These are phyloP conservation scores for Zaprionus ghesquierei DNA, from an alignment of 1,140 invertebrate species.

Conservation along the genomic window DNA sequence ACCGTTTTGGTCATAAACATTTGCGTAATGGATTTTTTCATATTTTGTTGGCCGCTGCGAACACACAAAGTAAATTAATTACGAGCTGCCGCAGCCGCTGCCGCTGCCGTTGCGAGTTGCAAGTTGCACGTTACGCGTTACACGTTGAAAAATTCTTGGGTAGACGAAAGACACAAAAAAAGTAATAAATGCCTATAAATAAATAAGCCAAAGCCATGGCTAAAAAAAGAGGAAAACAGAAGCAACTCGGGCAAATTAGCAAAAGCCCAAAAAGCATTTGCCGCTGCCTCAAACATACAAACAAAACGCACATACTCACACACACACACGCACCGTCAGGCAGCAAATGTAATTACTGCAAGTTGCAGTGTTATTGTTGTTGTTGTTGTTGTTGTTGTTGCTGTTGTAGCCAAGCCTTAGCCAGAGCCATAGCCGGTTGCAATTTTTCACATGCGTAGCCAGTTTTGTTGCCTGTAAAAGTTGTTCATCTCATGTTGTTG, in stretches of 20 bases:
- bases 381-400: constrained; percentile 46
- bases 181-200: constrained; percentile 76
- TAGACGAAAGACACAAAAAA: constrained; percentile 25
- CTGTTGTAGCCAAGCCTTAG: constrained; percentile 5
- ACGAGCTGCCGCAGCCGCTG: constrained; percentile 59
- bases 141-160: constrained; percentile 39
- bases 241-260: constrained; percentile 73
- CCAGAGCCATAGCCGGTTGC: constrained; percentile 50
- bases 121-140: constrained; percentile 23
- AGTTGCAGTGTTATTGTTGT: constrained; percentile 21
- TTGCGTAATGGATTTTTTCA: constrained; percentile 80
- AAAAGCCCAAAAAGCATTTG: constrained; percentile 67
- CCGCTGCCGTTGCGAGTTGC: constrained; percentile 50
- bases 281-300: constrained; percentile 42
- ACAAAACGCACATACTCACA: constrained; percentile 42
- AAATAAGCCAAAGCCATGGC: constrained; percentile 56
- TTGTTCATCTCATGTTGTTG: constrained; percentile 59
- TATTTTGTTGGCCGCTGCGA: constrained; percentile 73
- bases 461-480: constrained; percentile 73
- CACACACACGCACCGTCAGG: background rate
- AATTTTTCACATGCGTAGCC: constrained; percentile 79
- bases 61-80: constrained; percentile 82
- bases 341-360: constrained; percentile 73
- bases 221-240: constrained; percentile 60
- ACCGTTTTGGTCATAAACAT: constrained; percentile 81